Base-by-base conservation (phyloP, 2,888 invertebrate genomes). In the Sussaba pulchella region DNA sequence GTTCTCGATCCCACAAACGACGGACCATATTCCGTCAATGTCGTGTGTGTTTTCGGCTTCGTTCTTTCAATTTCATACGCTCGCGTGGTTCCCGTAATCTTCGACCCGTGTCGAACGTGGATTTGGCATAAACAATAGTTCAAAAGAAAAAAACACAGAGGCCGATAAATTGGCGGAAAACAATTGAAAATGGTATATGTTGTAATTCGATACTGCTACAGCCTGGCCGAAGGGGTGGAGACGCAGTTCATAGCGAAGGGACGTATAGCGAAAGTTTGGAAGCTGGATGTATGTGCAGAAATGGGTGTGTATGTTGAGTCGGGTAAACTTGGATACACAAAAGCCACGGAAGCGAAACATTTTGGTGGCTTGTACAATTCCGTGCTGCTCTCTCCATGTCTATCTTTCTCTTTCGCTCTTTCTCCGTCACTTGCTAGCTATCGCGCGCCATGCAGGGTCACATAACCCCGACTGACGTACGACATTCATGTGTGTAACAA, bases 291-390 rank as follows among this genome's bases (percentile, higher is more conserved):
- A 14, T 14, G 10, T 36, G 17, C 17, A 43, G n/a, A 54, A 24
- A 54, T 43, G 24, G 24, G 10, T 26, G 24, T 24, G 47, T 43
- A 54, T 12, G 26, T 70, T 10, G 43, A 41, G 54, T 70, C 5
- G n/a, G 43, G 31, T 31, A 31, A 57, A 70, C 45, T n/a, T 43
- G 41, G 24, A 31, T 43, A 54, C 5, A 54, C 57, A 57, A 54
- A 70, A 70, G 57, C 69, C 10, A 70, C 43, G 63, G 43, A 19
- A 45, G 41, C 43, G 43, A 63, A 63, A 63, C 45, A 47, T 14
- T 24, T 39, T 45, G 19, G n/a, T 19, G 45, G 61, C 36, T 31
- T 59, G 61, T 61, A 47, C 61, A 72, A 72, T 72, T 72, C 47
- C 17, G 50, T 39, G 52, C 17, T 50, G 36, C 21, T 10, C 43